phyloP scores from a whole-genome alignment of 2,113 vertebrate species.

The Labrus mixtus region DNA sequence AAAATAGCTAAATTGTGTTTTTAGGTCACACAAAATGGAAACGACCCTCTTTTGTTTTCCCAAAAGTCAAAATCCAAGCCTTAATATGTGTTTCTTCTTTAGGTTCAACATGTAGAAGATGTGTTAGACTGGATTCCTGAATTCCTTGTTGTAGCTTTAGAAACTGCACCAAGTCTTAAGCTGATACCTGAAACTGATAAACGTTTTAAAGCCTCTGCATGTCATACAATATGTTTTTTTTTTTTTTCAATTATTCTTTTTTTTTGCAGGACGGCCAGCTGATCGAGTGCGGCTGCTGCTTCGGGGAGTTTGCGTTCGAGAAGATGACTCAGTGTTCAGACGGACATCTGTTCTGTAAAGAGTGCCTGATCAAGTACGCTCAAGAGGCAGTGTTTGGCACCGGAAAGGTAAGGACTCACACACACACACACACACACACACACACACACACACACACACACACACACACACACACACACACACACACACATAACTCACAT shows the following conservation, averaged over 20 bases:
- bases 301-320: slow-evolving; percentile 95
- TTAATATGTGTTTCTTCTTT: too few species aligned
- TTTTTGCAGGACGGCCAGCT: slow-evolving; percentile 91
- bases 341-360: slow-evolving; percentile 97
- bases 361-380: slow-evolving; percentile 97
- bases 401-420: slow-evolving; percentile 86
- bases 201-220: background rate
- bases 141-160: too few species aligned
- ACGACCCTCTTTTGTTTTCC: too few species aligned
- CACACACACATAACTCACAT: too few species aligned
- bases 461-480: background rate
- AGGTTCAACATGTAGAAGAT: too few species aligned
- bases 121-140: too few species aligned
- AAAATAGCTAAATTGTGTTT: too few species aligned
- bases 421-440: background rate
- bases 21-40: too few species aligned
- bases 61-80: too few species aligned
- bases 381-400: slow-evolving; percentile 97
- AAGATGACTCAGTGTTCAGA: slow-evolving; percentile 97
- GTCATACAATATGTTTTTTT: too few species aligned
- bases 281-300: slow-evolving; percentile 98
- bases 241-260: background rate
- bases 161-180: too few species aligned
- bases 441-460: slow-evolving; percentile 19
- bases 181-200: too few species aligned